Evolutionary conservation across 2,888 invertebrate genomes (phyloP).

Genomic region (Eubasilissa splendida): DNA sequence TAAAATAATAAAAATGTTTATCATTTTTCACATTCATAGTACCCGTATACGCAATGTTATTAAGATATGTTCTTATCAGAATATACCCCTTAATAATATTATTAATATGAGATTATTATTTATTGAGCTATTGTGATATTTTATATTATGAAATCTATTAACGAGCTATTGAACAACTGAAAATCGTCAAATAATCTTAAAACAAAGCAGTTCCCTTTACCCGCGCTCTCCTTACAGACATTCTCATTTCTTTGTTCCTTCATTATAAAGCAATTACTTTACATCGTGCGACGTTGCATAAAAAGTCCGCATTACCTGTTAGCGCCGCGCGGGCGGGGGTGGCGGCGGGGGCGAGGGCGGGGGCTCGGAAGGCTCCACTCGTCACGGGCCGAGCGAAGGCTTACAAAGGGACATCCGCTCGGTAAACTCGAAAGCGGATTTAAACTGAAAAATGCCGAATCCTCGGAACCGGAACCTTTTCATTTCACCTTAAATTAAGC

Average conservation of each 20-base stretch:
- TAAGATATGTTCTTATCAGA: too few species aligned
- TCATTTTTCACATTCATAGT: too few species aligned
- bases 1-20: too few species aligned
- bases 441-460: constrained; percentile 39
- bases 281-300: constrained; percentile 34
- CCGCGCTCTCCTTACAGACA: not conserved
- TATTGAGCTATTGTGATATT: too few species aligned
- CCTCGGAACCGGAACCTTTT: constrained; percentile 40
- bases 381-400: constrained; percentile 28
- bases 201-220: constrained; percentile 11
- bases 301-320: constrained; percentile 37
- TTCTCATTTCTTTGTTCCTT: constrained; percentile 35
- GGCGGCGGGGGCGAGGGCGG: not conserved
- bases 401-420: constrained; percentile 36
- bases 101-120: too few species aligned
- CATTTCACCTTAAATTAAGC: constrained; percentile 47
- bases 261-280: constrained; percentile 35
- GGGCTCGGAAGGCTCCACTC: constrained; percentile 5
- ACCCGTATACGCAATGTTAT: too few species aligned
- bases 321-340: constrained; percentile 5
- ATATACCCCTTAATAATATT: too few species aligned
- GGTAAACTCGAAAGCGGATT: constrained; percentile 33
- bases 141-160: too few species aligned
- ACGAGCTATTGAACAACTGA: not conserved
- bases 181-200: constrained; percentile 30